These are phyloP conservation scores for Cotesia typhae DNA, from an alignment of 1,140 invertebrate species.

Conservation along the genomic window DNA sequence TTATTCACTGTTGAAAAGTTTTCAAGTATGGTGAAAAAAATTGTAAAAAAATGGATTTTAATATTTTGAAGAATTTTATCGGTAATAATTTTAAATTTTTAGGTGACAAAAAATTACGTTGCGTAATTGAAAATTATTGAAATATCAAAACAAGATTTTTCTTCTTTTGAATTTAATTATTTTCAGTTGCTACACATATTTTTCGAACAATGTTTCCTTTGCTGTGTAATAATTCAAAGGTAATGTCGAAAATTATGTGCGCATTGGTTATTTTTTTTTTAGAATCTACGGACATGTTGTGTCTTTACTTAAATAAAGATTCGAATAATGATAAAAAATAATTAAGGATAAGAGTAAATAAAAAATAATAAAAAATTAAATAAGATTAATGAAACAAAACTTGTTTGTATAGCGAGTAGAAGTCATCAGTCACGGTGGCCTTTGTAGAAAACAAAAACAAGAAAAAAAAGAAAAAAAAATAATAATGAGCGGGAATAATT, in stretches of 20 bases:
- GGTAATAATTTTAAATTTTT: not conserved
- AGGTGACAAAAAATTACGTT: no score
- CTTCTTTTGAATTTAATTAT: no score
- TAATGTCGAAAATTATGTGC: not conserved
- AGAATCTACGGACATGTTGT: conserved; percentile 35
- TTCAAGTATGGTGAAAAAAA: not conserved
- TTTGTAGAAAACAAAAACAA: conserved; percentile 12
- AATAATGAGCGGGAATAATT: conserved; percentile 5
- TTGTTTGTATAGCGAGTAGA: conserved; percentile 32
- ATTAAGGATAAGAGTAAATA: conserved; percentile 18
- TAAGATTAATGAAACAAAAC: conserved; percentile 22
- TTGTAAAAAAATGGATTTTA: no score
- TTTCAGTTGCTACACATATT: not conserved
- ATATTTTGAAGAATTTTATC: not conserved
- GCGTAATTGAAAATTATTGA: no score
- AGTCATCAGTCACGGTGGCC: conserved; percentile 20
- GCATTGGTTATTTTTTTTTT: conserved; percentile 32
- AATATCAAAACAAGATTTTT: no score
- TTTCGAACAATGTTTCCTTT: not conserved
- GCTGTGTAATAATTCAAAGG: no score
- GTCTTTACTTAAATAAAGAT: conserved; percentile 25
- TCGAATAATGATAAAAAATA: conserved; percentile 21
- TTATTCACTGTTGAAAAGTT: not conserved
- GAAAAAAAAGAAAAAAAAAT: not conserved
- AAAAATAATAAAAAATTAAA: conserved; percentile 22